Conservation (phyloP, 2,113 vertebrate species). For the Opisthocomus hoazin region DNA sequence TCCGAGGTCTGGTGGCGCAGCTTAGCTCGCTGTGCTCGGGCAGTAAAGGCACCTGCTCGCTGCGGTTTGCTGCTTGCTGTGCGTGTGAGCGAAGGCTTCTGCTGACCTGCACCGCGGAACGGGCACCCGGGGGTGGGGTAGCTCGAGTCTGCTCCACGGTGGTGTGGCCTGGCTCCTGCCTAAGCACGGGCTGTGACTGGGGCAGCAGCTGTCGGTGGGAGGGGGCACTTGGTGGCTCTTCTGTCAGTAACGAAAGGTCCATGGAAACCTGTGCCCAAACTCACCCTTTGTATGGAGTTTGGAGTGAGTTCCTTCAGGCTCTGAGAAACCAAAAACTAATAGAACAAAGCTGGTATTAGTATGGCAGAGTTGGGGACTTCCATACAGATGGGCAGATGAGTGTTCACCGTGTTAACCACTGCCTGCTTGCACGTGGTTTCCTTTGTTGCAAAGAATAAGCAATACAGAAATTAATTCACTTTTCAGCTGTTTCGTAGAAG, state of each 20-base stretch:
- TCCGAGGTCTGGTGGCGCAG: not conserved
- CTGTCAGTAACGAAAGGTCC: not conserved
- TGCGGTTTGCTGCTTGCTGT: rapidly evolving
- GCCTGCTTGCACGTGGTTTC: not conserved
- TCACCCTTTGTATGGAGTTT: not conserved
- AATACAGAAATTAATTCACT: not conserved
- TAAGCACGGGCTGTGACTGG: not conserved
- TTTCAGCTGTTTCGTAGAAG: not conserved
- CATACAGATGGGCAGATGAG: not conserved
- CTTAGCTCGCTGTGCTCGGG: rapidly evolving
- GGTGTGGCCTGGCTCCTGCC: not conserved
- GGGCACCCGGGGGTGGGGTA: rapidly evolving
- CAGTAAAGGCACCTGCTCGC: not conserved
- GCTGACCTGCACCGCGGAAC: too few species aligned
- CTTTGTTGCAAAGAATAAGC: not conserved
- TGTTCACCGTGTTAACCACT: rapidly evolving
- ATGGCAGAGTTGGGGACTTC: not conserved
- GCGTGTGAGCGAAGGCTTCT: rapidly evolving
- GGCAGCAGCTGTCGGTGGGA: rapidly evolving
- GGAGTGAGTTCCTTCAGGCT: not conserved
- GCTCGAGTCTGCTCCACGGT: rapidly evolving
- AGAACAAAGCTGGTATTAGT: not conserved
- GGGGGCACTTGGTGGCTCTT: not conserved
- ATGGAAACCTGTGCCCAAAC: not conserved
- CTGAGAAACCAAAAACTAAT: not conserved